A percentile compares a stretch with the other conserved stretches of the same genome.
phyloP scores from a whole-genome alignment of 2,797 vertebrate genomes.

The Gallinago stenura region DNA sequence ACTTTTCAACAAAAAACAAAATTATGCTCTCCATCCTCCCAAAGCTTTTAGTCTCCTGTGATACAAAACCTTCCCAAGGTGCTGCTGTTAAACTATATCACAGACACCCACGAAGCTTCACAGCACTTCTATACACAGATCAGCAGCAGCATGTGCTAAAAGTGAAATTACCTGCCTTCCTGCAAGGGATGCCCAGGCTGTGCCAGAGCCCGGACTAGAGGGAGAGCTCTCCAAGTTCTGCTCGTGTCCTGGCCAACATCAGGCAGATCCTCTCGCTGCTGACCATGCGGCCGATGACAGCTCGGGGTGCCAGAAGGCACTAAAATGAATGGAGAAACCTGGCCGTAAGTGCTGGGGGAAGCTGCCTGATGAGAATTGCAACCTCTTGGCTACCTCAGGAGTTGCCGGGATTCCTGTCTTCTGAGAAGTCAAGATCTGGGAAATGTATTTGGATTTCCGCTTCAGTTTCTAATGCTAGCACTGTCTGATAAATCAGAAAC shows the following conservation, averaged over 20 bases:
- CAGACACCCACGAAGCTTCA: background rate
- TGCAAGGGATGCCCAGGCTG: background rate
- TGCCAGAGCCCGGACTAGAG: background rate
- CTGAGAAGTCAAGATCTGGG: background rate
- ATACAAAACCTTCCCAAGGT: background rate
- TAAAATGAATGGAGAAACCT: accelerated
- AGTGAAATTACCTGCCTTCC: background rate
- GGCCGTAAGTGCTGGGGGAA: accelerated
- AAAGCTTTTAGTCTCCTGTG: background rate
- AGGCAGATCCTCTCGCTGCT: accelerated
- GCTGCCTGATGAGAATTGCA: background rate
- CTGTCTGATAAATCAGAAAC: background rate
- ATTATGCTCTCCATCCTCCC: background rate
- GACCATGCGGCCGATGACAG: accelerated
- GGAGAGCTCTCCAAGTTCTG: background rate
- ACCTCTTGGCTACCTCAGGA: background rate
- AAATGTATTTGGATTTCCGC: background rate
- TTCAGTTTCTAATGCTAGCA: background rate
- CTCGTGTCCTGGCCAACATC: accelerated
- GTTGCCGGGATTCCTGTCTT: background rate
- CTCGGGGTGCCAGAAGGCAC: background rate
- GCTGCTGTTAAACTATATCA: background rate
- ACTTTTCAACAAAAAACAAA: background rate
- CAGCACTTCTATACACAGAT: background rate
- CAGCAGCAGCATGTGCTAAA: background rate